These are phyloP conservation scores for Sigmodon hispidus DNA, from an alignment of 2,113 vertebrate genomes.

Conservation along the genomic window DNA sequence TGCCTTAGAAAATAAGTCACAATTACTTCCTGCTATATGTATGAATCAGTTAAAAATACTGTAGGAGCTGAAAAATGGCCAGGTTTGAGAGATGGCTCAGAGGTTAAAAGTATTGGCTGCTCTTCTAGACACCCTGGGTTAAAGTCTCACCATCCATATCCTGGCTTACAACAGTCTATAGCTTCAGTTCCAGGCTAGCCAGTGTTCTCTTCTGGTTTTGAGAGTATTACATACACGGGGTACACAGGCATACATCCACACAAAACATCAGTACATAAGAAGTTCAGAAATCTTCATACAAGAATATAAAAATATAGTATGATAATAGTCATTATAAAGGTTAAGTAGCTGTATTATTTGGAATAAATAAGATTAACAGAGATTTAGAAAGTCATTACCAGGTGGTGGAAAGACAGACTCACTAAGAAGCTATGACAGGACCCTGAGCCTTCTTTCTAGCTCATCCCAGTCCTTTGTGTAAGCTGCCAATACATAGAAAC, in stretches of 20 bases:
- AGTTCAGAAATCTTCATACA: background rate
- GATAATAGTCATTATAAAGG: background rate
- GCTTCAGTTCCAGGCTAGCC: background rate
- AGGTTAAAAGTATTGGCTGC: background rate
- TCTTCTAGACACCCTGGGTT: no score
- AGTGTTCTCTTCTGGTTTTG: background rate
- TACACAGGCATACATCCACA: background rate
- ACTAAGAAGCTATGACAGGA: background rate
- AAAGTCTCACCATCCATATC: background rate
- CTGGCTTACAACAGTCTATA: background rate
- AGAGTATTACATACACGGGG: background rate
- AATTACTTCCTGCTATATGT: background rate
- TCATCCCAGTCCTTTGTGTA: background rate
- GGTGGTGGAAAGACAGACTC: background rate
- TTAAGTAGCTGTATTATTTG: background rate
- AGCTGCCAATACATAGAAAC: background rate
- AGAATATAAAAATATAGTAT: background rate
- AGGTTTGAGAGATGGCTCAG: background rate
- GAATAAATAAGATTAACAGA: background rate
- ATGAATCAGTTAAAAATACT: background rate
- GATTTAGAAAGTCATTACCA: background rate
- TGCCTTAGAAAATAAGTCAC: background rate
- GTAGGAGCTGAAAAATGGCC: background rate
- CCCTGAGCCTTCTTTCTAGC: background rate
- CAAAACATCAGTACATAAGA: background rate